Conservation (phyloP, 2,888 invertebrate genomes). For the Choristoneura rosaceana region DNA sequence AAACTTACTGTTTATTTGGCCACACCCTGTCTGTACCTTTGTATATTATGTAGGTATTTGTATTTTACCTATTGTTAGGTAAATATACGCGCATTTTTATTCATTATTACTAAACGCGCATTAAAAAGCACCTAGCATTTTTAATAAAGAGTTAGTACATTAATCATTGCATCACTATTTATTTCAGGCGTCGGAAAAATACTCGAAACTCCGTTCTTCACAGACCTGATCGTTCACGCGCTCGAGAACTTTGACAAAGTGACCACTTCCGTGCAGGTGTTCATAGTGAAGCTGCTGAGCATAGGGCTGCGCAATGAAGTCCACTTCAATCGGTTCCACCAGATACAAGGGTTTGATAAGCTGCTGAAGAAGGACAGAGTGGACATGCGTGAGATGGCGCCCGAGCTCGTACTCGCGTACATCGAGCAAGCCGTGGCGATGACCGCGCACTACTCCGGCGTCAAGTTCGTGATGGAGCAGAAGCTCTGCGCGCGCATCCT, state of each 20-base stretch:
- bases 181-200: slow-evolving; percentile 56
- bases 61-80: background rate
- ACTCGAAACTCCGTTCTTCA: slow-evolving; percentile 55
- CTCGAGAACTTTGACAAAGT: slow-evolving; percentile 49
- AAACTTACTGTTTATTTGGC: background rate
- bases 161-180: slow-evolving; percentile 9
- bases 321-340: slow-evolving; percentile 54
- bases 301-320: slow-evolving; percentile 56
- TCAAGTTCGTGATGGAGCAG: slow-evolving; percentile 47
- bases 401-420: slow-evolving; percentile 48
- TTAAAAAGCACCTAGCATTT: background rate
- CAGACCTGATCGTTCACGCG: slow-evolving; percentile 53
- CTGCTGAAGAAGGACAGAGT: slow-evolving; percentile 30
- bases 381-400: slow-evolving; percentile 39
- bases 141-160: background rate
- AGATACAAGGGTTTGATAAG: slow-evolving; percentile 46
- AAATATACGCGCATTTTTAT: background rate
- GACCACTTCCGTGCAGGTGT: slow-evolving; percentile 51
- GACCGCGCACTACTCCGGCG: slow-evolving; percentile 53
- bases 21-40: background rate
- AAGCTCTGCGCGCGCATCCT: slow-evolving; percentile 52
- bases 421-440: slow-evolving; percentile 49
- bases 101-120: background rate
- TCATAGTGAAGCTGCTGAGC: slow-evolving; percentile 52
- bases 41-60: background rate